Evolutionary conservation across 2,113 vertebrate species (phyloP).

Genomic region (Prunella himalayana): DNA sequence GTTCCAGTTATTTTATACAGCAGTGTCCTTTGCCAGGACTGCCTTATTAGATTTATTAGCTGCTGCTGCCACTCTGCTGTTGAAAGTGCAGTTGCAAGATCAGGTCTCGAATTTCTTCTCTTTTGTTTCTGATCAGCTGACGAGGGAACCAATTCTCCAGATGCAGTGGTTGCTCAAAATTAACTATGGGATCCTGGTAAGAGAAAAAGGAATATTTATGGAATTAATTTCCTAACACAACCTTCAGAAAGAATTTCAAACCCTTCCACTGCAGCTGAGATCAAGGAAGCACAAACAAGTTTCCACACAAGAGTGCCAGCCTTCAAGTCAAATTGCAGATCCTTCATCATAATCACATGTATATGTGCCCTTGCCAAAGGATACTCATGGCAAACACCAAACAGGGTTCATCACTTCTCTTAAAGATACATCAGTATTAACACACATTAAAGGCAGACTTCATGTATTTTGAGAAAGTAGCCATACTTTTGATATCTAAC

Average conservation of each 20-base stretch:
- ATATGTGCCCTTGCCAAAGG: not conserved
- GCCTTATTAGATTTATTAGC: conserved; percentile 59
- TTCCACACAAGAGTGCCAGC: not conserved
- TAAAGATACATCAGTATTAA: not conserved
- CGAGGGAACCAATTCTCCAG: conserved; percentile 91
- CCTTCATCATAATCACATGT: not conserved
- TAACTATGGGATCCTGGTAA: conserved; percentile 88
- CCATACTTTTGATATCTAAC: not conserved
- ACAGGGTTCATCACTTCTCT: not conserved
- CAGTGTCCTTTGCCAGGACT: conserved; percentile 1
- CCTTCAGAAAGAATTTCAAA: not conserved
- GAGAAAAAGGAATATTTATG: not conserved
- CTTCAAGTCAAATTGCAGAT: not conserved
- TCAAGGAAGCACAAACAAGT: not conserved
- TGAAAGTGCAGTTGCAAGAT: conserved; percentile 86
- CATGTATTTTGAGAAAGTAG: not conserved
- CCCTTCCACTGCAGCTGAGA: not conserved
- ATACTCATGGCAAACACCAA: not conserved
- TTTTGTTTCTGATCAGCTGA: conserved; percentile 87
- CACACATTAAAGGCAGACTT: not conserved
- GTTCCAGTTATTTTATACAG: conserved; percentile 31
- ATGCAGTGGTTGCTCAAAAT: conserved; percentile 87
- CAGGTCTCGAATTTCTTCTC: conserved; percentile 90
- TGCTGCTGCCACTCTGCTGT: conserved; percentile 77
- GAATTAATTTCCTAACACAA: not conserved